Evolutionary conservation across 1,140 invertebrate species (phyloP).

Genomic region (Zaprionus tsacasi): DNA sequence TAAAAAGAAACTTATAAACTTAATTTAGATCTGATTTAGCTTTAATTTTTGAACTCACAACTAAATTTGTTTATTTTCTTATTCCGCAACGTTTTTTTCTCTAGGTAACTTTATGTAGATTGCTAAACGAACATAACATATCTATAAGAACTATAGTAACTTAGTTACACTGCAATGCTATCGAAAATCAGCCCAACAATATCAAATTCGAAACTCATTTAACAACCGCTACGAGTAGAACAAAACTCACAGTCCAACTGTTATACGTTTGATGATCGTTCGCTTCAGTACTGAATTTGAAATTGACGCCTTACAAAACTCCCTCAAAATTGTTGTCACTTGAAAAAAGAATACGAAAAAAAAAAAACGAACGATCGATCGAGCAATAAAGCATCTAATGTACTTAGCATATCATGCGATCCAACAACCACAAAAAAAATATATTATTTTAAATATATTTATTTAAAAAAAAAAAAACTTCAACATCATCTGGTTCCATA

Average conservation of each 20-base stretch:
- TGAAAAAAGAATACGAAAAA: constrained; percentile 20
- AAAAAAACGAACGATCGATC: constrained; percentile 55
- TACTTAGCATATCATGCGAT: constrained; percentile 69
- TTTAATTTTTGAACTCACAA: constrained; percentile 52
- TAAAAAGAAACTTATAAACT: constrained; percentile 2
- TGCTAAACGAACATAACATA: constrained; percentile 59
- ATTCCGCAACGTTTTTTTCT: constrained; percentile 74
- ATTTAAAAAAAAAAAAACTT: constrained; percentile 53
- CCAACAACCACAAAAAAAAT: constrained; percentile 53
- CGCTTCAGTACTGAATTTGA: constrained; percentile 54
- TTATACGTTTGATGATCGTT: constrained; percentile 64
- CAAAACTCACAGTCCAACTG: constrained; percentile 68
- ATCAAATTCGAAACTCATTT: constrained; percentile 52
- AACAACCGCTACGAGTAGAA: constrained; percentile 56
- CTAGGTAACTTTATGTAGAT: constrained; percentile 84
- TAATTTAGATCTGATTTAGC: constrained; percentile 50
- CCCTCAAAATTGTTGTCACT: constrained; percentile 34
- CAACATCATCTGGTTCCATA: constrained; percentile 79
- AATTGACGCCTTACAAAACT: constrained; percentile 65
- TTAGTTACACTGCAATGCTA: constrained; percentile 74
- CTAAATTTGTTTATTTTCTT: constrained; percentile 68
- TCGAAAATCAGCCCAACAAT: constrained; percentile 55
- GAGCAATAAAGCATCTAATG: constrained; percentile 50
- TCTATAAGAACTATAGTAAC: constrained; percentile 70
- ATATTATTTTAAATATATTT: constrained; percentile 38